Conservation (phyloP, 2,888 invertebrate species). For the Omphaloscelis lunosa region DNA sequence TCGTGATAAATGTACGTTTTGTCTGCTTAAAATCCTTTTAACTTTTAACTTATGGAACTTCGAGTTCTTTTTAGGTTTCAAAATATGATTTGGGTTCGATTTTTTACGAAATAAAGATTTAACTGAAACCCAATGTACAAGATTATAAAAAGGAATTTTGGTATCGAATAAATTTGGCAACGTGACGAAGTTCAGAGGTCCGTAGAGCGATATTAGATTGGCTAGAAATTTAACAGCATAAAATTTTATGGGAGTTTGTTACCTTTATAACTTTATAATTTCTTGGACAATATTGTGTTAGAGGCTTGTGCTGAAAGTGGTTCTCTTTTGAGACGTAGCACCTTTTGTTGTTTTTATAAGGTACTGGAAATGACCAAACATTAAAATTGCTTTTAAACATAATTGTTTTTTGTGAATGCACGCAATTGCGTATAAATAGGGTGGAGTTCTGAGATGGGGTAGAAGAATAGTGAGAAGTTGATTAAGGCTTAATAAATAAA, state of each 20-base stretch:
- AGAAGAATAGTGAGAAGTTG: no score
- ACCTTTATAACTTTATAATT: slow-evolving; percentile 1
- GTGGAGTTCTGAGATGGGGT: no score
- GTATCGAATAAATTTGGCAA: background rate
- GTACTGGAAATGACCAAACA: background rate
- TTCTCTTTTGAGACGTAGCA: background rate
- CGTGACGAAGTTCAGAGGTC: background rate
- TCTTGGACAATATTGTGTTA: background rate
- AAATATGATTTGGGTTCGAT: background rate
- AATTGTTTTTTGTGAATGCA: no score
- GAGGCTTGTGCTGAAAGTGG: background rate
- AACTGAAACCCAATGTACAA: slow-evolving; percentile 8
- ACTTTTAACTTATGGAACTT: no score
- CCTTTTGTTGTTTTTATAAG: background rate
- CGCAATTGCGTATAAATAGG: no score
- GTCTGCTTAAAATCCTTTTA: no score
- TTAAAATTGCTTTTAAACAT: no score
- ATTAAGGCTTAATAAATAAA: no score
- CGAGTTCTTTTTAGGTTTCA: background rate
- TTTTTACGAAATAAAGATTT: background rate
- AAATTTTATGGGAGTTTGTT: slow-evolving; percentile 26
- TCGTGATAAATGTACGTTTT: no score
- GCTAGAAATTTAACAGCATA: background rate
- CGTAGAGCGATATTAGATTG: slow-evolving; percentile 26
- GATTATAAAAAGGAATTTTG: slow-evolving; percentile 9